A percentile compares a stretch with the other conserved stretches of the same genome.
Conservation (phyloP, 2,888 invertebrate species). For the Cerceris ruficornis region DNA sequence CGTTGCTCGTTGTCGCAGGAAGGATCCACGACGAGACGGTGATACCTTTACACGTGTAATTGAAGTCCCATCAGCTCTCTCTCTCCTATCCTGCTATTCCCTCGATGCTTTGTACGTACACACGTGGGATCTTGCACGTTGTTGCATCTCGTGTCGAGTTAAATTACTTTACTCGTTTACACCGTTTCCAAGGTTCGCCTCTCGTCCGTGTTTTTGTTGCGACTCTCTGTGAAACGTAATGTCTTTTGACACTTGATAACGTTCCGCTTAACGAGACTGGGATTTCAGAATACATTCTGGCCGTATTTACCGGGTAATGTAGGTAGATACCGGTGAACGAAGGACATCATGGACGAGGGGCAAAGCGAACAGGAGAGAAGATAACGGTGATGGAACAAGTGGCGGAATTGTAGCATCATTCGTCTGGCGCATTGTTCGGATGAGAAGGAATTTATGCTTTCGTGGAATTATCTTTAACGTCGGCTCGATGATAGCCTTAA, state of each 20-base stretch:
- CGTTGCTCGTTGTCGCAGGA: conserved; percentile 48
- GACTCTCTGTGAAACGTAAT: background rate
- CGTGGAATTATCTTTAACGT: conserved; percentile 4
- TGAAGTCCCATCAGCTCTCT: conserved; percentile 28
- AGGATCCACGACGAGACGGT: conserved; percentile 35
- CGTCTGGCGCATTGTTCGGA: background rate
- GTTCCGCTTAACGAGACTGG: background rate
- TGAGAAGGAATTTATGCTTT: background rate
- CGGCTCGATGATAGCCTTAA: background rate
- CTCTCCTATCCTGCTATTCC: background rate
- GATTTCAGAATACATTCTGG: no score
- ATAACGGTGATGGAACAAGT: background rate
- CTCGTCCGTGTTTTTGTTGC: no score
- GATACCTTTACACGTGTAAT: conserved; percentile 34
- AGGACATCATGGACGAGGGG: background rate
- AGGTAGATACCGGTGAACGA: background rate
- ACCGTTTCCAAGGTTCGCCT: no score
- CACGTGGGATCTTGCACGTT: background rate
- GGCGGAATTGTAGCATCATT: no score
- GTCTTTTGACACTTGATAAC: background rate
- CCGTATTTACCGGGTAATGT: no score
- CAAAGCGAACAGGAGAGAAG: background rate
- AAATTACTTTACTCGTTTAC: no score
- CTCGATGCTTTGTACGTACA: background rate
- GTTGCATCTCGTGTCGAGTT: no score